A percentile compares a stretch with the other conserved stretches of the same genome.
Conservation (phyloP, 2,113 vertebrate species). For the Abramis brama region DNA sequence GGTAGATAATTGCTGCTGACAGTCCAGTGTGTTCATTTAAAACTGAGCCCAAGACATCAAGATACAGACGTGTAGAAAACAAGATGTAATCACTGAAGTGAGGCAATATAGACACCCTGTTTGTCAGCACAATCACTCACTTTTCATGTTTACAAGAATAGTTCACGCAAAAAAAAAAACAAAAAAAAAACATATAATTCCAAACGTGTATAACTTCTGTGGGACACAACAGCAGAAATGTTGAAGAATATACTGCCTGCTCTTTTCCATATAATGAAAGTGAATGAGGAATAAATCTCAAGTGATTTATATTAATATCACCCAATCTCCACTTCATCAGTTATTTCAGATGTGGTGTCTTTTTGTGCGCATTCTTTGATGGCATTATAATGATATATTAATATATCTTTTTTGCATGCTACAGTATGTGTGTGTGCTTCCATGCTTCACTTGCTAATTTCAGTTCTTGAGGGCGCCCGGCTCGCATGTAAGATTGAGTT, state of each 20-base stretch:
- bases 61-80: neutral
- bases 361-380: neutral
- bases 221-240: neutral
- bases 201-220: neutral
- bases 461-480: slow-evolving; percentile 34
- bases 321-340: neutral
- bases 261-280: neutral
- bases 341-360: neutral
- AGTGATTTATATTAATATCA: neutral
- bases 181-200: neutral
- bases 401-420: neutral
- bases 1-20: slow-evolving; percentile 85
- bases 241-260: neutral
- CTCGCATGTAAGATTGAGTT: slow-evolving; percentile 67
- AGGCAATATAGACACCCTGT: neutral
- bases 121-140: neutral
- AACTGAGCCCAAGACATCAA: slow-evolving; percentile 81
- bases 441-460: slow-evolving; percentile 2
- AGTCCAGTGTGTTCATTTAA: slow-evolving; percentile 93
- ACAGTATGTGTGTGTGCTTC: neutral
- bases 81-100: slow-evolving; percentile 9
- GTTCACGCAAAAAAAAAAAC: neutral
- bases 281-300: neutral
- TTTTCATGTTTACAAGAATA: slow-evolving; percentile 7
- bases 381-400: slow-evolving; percentile 11